Evolutionary conservation across 2,797 vertebrate genomes (phyloP).

Genomic region (Gymnoscopelus microlampas): DNA sequence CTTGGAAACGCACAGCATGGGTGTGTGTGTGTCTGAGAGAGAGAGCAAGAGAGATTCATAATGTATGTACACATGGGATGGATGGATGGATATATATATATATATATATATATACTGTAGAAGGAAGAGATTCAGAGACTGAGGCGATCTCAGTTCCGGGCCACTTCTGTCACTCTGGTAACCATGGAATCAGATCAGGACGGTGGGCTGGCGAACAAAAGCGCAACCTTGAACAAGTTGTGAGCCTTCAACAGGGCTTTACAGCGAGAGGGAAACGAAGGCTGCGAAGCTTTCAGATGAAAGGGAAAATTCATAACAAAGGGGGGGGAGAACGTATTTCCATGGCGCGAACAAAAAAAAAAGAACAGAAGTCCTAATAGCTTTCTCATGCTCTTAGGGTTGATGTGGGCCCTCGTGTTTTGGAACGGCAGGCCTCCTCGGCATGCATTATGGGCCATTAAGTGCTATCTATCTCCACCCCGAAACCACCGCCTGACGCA

Average conservation of each 20-base stretch:
- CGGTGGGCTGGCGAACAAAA: constrained; percentile 26
- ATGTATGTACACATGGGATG: too few relatives aligned
- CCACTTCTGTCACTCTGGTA: constrained; percentile 8
- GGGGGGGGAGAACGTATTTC: constrained; percentile 32
- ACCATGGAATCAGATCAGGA: constrained; percentile 26
- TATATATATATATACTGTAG: too few relatives aligned
- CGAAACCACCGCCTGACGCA: constrained; percentile 32
- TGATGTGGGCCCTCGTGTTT: constrained; percentile 29
- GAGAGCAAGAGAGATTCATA: neutral
- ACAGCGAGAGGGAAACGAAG: constrained; percentile 13
- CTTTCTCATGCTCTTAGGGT: constrained; percentile 56
- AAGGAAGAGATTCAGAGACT: neutral
- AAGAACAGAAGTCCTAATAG: constrained; percentile 52
- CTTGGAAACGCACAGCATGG: neutral
- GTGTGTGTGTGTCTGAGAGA: constrained; percentile 1
- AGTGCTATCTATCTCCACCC: constrained; percentile 42
- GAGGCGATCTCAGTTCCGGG: constrained; percentile 6
- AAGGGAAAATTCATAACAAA: constrained; percentile 48
- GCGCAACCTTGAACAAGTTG: constrained; percentile 47
- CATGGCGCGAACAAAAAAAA: constrained; percentile 39
- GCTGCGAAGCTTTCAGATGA: constrained; percentile 27
- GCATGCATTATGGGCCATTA: constrained; percentile 55
- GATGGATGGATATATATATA: too few relatives aligned
- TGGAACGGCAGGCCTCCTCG: constrained; percentile 47
- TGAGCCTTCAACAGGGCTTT: constrained; percentile 39